Percentiles rank a stretch among this genome's conserved stretches.
Evolutionary conservation across 53 echinoderm and acorn worm species (phyloP).

Genomic region (Luidia sarsii): DNA sequence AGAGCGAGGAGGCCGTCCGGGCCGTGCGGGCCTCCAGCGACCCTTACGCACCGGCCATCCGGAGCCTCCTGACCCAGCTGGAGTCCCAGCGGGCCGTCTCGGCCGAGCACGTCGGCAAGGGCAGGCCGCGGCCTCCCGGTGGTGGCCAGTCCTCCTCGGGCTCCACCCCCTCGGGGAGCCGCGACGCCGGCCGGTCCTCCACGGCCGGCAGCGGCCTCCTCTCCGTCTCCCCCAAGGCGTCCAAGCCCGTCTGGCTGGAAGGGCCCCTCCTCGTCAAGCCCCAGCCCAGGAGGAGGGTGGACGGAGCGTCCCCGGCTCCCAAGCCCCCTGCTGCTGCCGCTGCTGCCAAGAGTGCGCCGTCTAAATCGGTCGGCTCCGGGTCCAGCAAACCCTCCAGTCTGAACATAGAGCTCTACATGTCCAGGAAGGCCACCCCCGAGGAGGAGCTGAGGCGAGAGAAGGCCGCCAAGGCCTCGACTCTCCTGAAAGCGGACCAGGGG

Average conservation of each 20-base stretch:
- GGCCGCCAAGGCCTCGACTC: neutral
- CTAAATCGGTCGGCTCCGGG: neutral
- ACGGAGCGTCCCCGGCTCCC: neutral
- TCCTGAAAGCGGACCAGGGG: neutral
- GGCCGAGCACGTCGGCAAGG: slow-evolving; percentile 46
- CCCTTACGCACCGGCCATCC: slow-evolving; percentile 62
- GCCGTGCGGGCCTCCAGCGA: slow-evolving; percentile 67
- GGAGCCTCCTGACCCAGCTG: slow-evolving; percentile 40
- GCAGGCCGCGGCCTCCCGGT: neutral
- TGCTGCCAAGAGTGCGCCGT: neutral
- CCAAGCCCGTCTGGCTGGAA: slow-evolving; percentile 51
- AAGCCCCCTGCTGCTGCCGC: too few relatives aligned
- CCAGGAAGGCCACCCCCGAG: slow-evolving; percentile 48
- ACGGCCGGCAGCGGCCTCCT: neutral
- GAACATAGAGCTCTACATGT: slow-evolving; percentile 48
- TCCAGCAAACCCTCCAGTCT: slow-evolving; percentile 28
- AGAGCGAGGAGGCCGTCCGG: slow-evolving; percentile 29
- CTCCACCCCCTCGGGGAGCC: neutral
- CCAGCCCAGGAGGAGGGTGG: slow-evolving; percentile 1
- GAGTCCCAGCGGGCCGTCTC: slow-evolving; percentile 37
- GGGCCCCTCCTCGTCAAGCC: slow-evolving; percentile 42
- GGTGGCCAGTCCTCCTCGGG: neutral
- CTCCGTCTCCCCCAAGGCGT: neutral
- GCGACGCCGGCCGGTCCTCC: neutral
- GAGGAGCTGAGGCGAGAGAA: slow-evolving; percentile 32